Base-by-base conservation (phyloP, 2,888 invertebrate genomes). In the Drosophila infuscata region DNA sequence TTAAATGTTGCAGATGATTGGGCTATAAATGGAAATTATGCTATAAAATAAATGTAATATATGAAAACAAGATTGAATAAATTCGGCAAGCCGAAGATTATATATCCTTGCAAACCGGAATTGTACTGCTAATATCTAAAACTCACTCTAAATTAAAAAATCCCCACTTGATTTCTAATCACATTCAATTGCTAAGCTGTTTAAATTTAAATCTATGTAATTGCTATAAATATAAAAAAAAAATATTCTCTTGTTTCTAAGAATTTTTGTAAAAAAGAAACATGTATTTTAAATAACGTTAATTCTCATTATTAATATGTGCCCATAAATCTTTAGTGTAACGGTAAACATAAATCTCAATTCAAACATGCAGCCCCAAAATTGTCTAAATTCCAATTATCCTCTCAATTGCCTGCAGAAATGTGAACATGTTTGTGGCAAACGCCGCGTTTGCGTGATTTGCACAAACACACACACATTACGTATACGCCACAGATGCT, bases 401-500 rank as follows among this genome's bases (percentile, higher is more conserved):
- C 12, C 25, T 3, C 38, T 32, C 36, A 41, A 17, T 20, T 41
- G 38, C 41, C 32, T 2, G 54, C 15, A 52, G 20, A 25, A 53
- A 41, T 41, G 12, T 35, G 3, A 51, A 20, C 12, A 48, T 25
- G n/a, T 29, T 25, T 29, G 17, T 17, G 33, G 20, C 62, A 8
- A 12, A 15, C 29, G 8, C 8, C 2, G 20, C 58, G 59, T 65
- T 49, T 66, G 38, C 53, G 29, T 49, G 46, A 53, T 59, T 25
- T 53, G 38, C 30, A 1, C 20, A 9, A 17, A 1, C 25, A 1
- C 11, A 59, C n/a, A 63, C 11, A 59, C n/a, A 63, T 72, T 38
- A 46, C 49, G 56, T 25, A 73, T 48, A 48, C 60, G 65, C 36
- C 54, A 29, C 59, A 51, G 8, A 36, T 57, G 68, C 35, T 8